Base-by-base conservation (phyloP, 2,888 invertebrate genomes). In the Carterocephalus palaemon region DNA sequence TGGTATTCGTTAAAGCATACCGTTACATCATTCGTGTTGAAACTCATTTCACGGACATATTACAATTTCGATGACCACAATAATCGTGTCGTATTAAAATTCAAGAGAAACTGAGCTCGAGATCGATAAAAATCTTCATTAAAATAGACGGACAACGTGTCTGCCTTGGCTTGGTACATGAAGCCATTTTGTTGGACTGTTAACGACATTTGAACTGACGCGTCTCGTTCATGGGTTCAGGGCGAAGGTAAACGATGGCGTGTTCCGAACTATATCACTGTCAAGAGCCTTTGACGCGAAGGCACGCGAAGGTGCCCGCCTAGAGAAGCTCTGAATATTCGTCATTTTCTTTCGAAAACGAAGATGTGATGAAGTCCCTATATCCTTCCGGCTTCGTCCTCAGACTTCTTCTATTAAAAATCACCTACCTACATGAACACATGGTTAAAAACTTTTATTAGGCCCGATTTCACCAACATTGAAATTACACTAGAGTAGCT, bases 1-100 rank as follows among this genome's bases (percentile, higher is more conserved):
- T 5, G 19, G 34, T 40, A 22, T 34, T 34, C 42, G 28, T 42
- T 42, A 47, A 33, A 32, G 23, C 31, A 15, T 52, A 53, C 49
- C 47, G 54, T 54, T 59, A 61, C 47, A 23, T 24, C 31, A 42
- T 15, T 15, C 12, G 28, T 33, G 28, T 22, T 16, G 42, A 34
- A 42, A 28, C 34, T 42, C 26, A 42, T 42, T 42, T 42, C 42
- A 42, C 34, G 34, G 42, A 34, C 42, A 22, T 23, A 33, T 42
- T 42, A 42, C 42, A 42, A 19, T 20, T 20, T 15, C 34, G 13
- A 20, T n/a, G 12, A 15, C 17, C 41, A 34, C 29, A 64, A 72
- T 67, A 59, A 71, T 67, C 65, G 60, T 61, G 62, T 74, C 58
- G 60, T 68, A 72, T 77, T 73, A 71, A 75, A 72, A 75, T 80